Evolutionary conservation across 2,113 vertebrate species (phyloP), one percentile per base, ranked within the genome.

Genomic region (Bubo bubo): DNA sequence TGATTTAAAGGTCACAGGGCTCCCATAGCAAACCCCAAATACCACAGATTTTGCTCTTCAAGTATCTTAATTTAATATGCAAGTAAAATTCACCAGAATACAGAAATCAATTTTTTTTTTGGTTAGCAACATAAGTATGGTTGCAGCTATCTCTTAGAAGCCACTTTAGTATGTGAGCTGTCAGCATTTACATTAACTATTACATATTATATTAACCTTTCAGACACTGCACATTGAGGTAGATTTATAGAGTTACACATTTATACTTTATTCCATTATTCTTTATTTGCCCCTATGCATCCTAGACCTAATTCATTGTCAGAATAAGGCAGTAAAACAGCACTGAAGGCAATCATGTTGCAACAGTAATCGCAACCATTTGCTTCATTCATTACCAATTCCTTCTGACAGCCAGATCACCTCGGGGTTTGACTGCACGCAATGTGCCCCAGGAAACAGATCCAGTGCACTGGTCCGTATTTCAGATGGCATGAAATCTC

Each of bases 181-280:
- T 43, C 66, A 96, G 79, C 63, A 34, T 30, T 73, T 50, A 34
- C 10, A 84, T 64, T 60, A 82, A 70, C 28, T 66, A 52, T 70
- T 71, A 50, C 9, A 55, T 26, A 52, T 30, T 37, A 52, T 13
- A 96, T 86, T 84, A 94, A 88, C 62, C 47, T 88, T 91, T 55
- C 90, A 96, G 79, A 83, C 35, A 80, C 16, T 52, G 23, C 35
- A 83, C 19, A 53, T 43, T 43, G 39, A n/a, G 22, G 39, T 22
- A 81, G 64, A 79, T 74, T 86, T 60, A 89, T 23, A 30, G 64
- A 39, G 26, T 67, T 27, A 74, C 41, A 67, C 32, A 15, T 59
- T 85, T 50, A 82, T 6, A 85, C 58, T 76, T 70, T 20, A 93
- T 26, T 90, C 63, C 24, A 82, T 67, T 66, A 74, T 70, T 90